Evolutionary conservation across 1,140 invertebrate species (phyloP).

Genomic region (Bombus vancouverensis): DNA sequence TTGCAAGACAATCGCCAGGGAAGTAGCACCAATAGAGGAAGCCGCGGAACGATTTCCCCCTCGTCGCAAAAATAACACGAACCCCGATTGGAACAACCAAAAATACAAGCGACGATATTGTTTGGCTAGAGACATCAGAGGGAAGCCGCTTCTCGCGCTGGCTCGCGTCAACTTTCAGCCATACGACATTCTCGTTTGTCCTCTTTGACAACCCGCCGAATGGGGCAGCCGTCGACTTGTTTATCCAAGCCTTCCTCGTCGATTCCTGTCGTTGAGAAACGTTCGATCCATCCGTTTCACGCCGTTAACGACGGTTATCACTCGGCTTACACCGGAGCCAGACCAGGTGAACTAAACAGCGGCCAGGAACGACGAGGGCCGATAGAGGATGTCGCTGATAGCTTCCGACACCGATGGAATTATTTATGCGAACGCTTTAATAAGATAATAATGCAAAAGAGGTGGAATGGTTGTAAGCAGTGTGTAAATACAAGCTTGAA

Average conservation of each 20-base stretch:
- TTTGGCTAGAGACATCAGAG: slow-evolving; percentile 52
- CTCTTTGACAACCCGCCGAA: slow-evolving; percentile 48
- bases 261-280: slow-evolving; percentile 45
- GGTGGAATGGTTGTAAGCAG: too few relatives aligned
- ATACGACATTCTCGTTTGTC: slow-evolving; percentile 49
- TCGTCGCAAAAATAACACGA: neutral
- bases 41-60: neutral
- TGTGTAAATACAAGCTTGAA: too few relatives aligned
- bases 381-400: neutral
- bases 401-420: neutral
- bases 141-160: slow-evolving; percentile 37
- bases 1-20: neutral
- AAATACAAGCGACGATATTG: slow-evolving; percentile 54
- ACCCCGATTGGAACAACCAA: slow-evolving; percentile 22
- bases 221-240: slow-evolving; percentile 46
- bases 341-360: slow-evolving; percentile 21
- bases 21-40: neutral
- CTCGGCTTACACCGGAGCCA: neutral
- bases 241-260: slow-evolving; percentile 52
- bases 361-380: neutral
- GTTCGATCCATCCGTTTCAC: slow-evolving; percentile 39
- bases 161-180: slow-evolving; percentile 41
- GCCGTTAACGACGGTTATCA: slow-evolving; percentile 47
- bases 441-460: neutral
- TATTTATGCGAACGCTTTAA: neutral